Evolutionary conservation across 1,140 invertebrate genomes (phyloP).

Genomic region (Oscheius sp.): DNA sequence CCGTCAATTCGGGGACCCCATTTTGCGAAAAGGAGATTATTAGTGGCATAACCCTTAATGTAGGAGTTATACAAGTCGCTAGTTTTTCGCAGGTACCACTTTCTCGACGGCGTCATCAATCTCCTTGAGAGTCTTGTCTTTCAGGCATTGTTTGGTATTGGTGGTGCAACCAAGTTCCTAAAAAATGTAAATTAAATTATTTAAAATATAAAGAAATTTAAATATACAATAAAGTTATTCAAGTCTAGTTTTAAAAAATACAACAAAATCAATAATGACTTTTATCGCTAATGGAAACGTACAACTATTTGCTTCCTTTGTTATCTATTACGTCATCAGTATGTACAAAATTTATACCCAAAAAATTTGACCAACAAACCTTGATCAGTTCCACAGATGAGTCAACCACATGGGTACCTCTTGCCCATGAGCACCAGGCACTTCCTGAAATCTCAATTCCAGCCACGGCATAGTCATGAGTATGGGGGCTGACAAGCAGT

Average conservation of each 20-base stretch:
- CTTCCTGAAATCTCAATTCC: conserved; percentile 19
- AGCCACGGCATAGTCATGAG: background rate
- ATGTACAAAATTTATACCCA: background rate
- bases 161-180: conserved; percentile 5
- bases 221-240: too few species aligned
- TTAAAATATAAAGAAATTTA: too few species aligned
- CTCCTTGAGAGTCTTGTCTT: conserved; percentile 28
- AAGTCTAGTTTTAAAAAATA: too few species aligned
- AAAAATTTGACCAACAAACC: background rate
- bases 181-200: too few species aligned
- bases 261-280: too few species aligned
- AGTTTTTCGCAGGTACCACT: background rate
- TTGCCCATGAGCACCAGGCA: conserved; percentile 21
- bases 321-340: too few species aligned
- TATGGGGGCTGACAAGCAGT: conserved; percentile 74
- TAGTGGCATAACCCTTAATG: conserved; percentile 15
- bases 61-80: conserved; percentile 2
- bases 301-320: too few species aligned
- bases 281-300: too few species aligned
- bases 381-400: conserved; percentile 14
- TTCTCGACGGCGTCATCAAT: conserved; percentile 27
- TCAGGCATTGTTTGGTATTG: conserved; percentile 29
- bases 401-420: conserved; percentile 26
- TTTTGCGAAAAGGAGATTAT: conserved; percentile 16
- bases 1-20: conserved; percentile 29